Evolutionary conservation across 2,113 vertebrate genomes (phyloP), one percentile per base, ranked within the genome.

Genomic region (Dermatemys mawii): DNA sequence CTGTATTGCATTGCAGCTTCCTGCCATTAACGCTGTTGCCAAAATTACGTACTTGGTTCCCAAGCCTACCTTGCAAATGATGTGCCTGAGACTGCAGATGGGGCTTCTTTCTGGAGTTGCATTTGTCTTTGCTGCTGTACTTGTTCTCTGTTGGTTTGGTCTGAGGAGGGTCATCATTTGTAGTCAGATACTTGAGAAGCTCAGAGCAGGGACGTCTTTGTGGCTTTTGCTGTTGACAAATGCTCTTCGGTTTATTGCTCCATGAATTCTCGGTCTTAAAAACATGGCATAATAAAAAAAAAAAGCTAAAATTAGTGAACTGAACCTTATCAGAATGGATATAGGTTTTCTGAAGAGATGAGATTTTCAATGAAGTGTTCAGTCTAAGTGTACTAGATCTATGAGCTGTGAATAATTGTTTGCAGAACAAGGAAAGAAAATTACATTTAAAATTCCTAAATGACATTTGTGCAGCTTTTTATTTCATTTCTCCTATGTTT

Each of bases 111-210:
- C 98, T 98, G 98, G 98, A 98, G 95, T 96, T 98, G 97, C 98
- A 98, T 98, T 99, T 99, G 97, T 99, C 99, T 98, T 98, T 99
- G 98, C 98, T 99, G 98, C 97, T 98, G 97, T 98, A 98, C 96
- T 99, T 99, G 97, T 98, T 98, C 95, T 99, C 99, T 97, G 98
- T 97, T 98, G 98, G 98, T 99, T 99, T 99, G 98, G 98, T 98
- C 97, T 99, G 99, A 97, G 99, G 98, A 98, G 98, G 98, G 98
- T 99, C 99, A 98, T 99, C 99, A 49, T 98, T 99, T 21, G 99
- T 99, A 95, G 99, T 99, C 98, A 99, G 98, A 98, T 99, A 99
- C 97, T 99, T 99, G 96, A 99, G 99, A 97, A 99, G 99, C 98
- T 99, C 99, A 11, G 99, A 99, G 98, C 99, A 99, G 83, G 99